These are phyloP conservation scores for Chromoteleia sp. DNA, from an alignment of 2,888 invertebrate species.

Conservation along the genomic window DNA sequence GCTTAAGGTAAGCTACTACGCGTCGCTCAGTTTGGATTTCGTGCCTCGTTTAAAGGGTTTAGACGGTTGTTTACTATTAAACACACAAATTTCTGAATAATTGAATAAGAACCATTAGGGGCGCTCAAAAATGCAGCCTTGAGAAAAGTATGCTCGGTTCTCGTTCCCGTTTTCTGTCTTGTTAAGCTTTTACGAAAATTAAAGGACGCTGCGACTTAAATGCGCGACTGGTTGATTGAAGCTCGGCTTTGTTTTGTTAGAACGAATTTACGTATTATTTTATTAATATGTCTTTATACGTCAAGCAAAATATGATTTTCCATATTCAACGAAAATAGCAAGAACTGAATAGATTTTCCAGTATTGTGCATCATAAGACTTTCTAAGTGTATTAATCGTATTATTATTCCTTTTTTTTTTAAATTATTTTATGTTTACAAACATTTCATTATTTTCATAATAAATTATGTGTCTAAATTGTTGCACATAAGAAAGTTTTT, in stretches of 20 bases:
- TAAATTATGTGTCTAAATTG: too few species aligned
- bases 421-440: too few species aligned
- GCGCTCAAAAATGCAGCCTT: conserved; percentile 25
- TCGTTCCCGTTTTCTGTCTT: not conserved
- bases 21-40: conserved; percentile 40
- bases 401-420: too few species aligned
- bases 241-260: not conserved
- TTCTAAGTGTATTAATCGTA: too few species aligned
- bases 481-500: too few species aligned
- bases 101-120: conserved; percentile 45
- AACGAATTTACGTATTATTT: not conserved
- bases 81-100: conserved; percentile 44
- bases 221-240: too few species aligned
- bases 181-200: conserved; percentile 21
- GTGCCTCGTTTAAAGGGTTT: conserved; percentile 45
- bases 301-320: too few species aligned
- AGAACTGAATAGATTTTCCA: too few species aligned
- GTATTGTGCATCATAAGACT: too few species aligned
- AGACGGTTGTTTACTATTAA: conserved; percentile 50
- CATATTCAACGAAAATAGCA: too few species aligned
- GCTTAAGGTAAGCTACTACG: conserved; percentile 54
- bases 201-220: not conserved
- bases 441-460: too few species aligned
- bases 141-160: not conserved
- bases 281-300: too few species aligned